Evolutionary conservation across 2,797 vertebrate genomes (phyloP).

Genomic region (Limosa lapponica): DNA sequence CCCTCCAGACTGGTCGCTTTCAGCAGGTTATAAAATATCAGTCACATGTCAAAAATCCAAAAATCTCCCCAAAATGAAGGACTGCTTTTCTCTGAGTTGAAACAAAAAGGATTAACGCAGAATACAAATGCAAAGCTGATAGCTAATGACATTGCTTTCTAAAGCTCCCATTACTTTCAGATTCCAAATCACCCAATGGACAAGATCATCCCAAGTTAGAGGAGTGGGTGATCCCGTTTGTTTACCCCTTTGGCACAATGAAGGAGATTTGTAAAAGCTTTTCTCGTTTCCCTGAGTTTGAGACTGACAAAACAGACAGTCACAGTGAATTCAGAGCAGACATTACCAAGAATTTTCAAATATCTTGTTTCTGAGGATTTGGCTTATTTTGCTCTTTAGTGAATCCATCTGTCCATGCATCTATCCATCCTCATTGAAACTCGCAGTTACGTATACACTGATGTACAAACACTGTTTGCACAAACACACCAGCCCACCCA

Average conservation of each 20-base stretch:
- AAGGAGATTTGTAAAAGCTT: neutral
- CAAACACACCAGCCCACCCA: neutral
- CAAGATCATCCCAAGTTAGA: constrained; percentile 20
- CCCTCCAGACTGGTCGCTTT: neutral
- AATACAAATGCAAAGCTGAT: constrained; percentile 46
- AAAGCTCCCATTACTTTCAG: constrained; percentile 6
- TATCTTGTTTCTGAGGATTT: neutral
- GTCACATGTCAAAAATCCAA: neutral
- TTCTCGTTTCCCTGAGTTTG: neutral
- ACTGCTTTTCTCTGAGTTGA: constrained; percentile 35
- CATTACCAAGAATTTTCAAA: neutral
- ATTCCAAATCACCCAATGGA: neutral
- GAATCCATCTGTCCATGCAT: neutral
- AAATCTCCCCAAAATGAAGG: neutral
- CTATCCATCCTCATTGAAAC: neutral
- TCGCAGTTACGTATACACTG: fast-evolving
- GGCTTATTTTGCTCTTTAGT: neutral
- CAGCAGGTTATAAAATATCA: constrained; percentile 49
- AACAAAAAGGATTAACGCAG: constrained; percentile 63
- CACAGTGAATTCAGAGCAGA: neutral
- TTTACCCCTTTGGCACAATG: constrained; percentile 42
- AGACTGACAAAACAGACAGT: neutral
- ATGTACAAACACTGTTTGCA: neutral
- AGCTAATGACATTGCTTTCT: constrained; percentile 22
- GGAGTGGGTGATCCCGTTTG: neutral